phyloP scores from a whole-genome alignment of 2,113 vertebrate genomes.

The Zonotrichia leucophrys region DNA sequence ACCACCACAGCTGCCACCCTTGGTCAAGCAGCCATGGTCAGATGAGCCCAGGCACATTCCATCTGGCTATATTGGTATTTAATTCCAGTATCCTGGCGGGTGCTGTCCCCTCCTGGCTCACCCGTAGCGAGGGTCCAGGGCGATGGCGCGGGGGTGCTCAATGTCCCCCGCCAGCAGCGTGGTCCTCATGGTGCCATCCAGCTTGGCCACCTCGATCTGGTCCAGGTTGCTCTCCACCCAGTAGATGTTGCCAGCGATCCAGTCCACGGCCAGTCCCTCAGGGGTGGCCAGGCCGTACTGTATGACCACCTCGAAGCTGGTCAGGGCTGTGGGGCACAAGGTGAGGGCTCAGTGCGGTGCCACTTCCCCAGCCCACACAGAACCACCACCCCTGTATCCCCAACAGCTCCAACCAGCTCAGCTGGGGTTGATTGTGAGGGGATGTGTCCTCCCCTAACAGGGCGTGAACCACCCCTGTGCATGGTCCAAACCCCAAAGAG shows the following conservation, averaged over 20 bases:
- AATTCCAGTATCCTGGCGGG: not conserved
- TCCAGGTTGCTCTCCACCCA: slow-evolving; percentile 99
- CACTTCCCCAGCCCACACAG: too few relatives aligned
- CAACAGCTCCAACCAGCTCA: not conserved
- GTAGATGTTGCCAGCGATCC: slow-evolving; percentile 99
- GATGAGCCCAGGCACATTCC: too few relatives aligned
- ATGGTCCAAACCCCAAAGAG: not conserved
- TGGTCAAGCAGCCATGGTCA: too few relatives aligned
- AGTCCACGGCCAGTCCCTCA: slow-evolving; percentile 94
- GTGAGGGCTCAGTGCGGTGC: not conserved
- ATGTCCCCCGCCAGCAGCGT: slow-evolving; percentile 94
- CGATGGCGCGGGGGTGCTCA: slow-evolving; percentile 93
- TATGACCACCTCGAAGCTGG: slow-evolving; percentile 96
- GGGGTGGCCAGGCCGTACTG: slow-evolving; percentile 95
- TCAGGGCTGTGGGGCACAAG: slow-evolving; percentile 80
- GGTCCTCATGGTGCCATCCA: slow-evolving; percentile 93
- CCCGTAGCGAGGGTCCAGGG: slow-evolving; percentile 94
- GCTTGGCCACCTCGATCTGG: slow-evolving; percentile 96
- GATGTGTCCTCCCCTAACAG: fast-evolving
- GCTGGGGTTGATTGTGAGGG: fast-evolving
- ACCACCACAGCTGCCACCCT: too few relatives aligned
- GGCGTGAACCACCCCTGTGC: not conserved
- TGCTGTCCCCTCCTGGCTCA: not conserved
- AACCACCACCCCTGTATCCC: fast-evolving
- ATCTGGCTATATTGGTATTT: too few relatives aligned